Base-by-base conservation (phyloP, 2,888 invertebrate genomes). In the Tachystola acroxantha region DNA sequence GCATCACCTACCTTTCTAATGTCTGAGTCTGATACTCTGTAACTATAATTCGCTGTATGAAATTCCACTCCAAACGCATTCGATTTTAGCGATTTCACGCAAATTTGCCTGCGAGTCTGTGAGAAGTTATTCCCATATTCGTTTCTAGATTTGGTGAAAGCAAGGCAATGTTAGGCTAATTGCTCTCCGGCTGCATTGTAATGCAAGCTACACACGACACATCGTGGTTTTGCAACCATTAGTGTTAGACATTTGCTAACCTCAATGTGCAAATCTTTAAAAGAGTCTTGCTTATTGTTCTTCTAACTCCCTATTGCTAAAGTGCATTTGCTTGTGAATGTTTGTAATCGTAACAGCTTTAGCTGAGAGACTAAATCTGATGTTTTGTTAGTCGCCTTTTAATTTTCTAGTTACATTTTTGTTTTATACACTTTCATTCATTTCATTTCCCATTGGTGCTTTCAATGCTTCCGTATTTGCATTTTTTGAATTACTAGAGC, bases 91-190 rank as follows among this genome's bases (percentile, higher is more conserved):
- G 2, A 24, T 27, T 16, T 30, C 16, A n/a, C 16, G 14, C 12
- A 12, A 14, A 3, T 30, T 14, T 30, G 16, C 14, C 9, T 7
- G 16, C 16, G 16, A n/a, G n/a, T n/a, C n/a, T 16, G 9, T 16
- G 29, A 16, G 16, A 16, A 16, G 14, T 6, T 10, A 11, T 27
- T 27, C n/a, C 3, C 25, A 27, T 16, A 19, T 39, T 33, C 36
- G 52, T 62, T 59, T 57, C 54, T 51, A 50, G 47, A 53, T 65
- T 67, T 47, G 60, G 69, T 54, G 69, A 71, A 71, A 69, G 64
- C 61, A 57, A 64, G 54, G 56, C 53, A 62, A 48, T 54, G 66
- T 70, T 65, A 65, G 64, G 64, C 64, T 67, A 68, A 71, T 66
- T 66, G 64, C 61, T 63, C 57, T 48, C 57, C 54, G 54, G 53